Base-by-base conservation (phyloP, 2,113 vertebrate species). In the Pyxicephalus adspersus region DNA sequence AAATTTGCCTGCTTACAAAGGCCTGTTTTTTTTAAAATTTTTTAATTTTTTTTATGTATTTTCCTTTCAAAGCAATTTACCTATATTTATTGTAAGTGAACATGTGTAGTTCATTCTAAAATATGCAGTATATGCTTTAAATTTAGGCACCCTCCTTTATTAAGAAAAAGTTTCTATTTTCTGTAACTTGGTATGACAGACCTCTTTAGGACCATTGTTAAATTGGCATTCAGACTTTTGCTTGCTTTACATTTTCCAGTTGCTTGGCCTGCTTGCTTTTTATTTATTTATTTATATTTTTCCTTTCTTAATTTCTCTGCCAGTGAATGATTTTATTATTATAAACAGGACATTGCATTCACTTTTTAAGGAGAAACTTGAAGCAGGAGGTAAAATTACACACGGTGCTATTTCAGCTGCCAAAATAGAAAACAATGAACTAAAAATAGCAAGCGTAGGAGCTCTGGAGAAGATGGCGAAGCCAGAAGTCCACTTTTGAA, bases 331-430 rank as follows among this genome's bases (percentile, higher is more conserved):
- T 93, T 94, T 94, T 93, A 92, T 92, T 92, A 91, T 93, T 93
- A 91, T 92, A 92, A 94, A 91, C 92, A 92, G 92, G 92, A 93
- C 90, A 92, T 92, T 92, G 91, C 92, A 94, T 92, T 94, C 90
- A 87, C 89, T 93, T 93, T 81, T 94, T 92, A 91, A 92, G 88
- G 91, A 92, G 92, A 92, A 92, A 92, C 92, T 86, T 92, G 91
- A 94, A 89, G 88, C 91, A 90, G 85, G 86, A 92, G 92, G 91
- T 93, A 93, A 91, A 92, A 90, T 94, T 91, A 91, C 91, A 91
- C 89, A 90, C 88, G 88, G 83, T 85, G 88, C 89, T 88, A 91
- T 91, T 88, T 92, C 87, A 57, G 89, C 91, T 92, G 90, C 92
- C 92, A 92, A 90, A 92, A 91, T 85, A 91, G 89, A 91, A 93